Evolutionary conservation across 2,113 vertebrate genomes (phyloP).

Genomic region (Romanogobio albipinnatus): DNA sequence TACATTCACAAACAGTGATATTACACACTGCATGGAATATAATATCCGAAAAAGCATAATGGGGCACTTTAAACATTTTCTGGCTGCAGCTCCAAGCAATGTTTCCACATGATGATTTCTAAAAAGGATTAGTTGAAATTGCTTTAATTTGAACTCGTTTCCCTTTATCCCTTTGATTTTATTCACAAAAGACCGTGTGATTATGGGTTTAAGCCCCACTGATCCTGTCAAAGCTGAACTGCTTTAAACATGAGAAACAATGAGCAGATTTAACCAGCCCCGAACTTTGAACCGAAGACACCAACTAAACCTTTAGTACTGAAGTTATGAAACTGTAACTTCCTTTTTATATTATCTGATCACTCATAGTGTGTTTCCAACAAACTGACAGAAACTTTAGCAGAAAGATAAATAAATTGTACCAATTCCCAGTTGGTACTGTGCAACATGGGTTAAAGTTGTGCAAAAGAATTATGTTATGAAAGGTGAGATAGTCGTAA

Average conservation of each 20-base stretch:
- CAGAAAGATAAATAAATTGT: not conserved
- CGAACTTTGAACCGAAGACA: not conserved
- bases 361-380: not conserved
- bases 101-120: not conserved
- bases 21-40: too few species aligned
- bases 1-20: too few species aligned
- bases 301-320: not conserved
- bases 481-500: too few species aligned
- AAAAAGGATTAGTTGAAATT: slow-evolving; percentile 3
- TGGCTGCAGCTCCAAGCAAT: not conserved
- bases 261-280: not conserved
- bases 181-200: not conserved
- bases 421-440: not conserved
- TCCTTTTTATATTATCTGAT: not conserved
- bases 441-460: not conserved
- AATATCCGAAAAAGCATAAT: too few species aligned
- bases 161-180: not conserved
- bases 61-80: not conserved
- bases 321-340: not conserved
- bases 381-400: not conserved
- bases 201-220: slow-evolving; percentile 9
- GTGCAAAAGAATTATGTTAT: not conserved
- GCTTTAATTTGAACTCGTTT: not conserved
- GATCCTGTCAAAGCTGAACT: slow-evolving; percentile 26
- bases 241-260: slow-evolving; percentile 38